A percentile compares a stretch with the other conserved stretches of the same genome.
phyloP scores from a whole-genome alignment of 2,888 invertebrate genomes.

The Thalpophila matura region DNA sequence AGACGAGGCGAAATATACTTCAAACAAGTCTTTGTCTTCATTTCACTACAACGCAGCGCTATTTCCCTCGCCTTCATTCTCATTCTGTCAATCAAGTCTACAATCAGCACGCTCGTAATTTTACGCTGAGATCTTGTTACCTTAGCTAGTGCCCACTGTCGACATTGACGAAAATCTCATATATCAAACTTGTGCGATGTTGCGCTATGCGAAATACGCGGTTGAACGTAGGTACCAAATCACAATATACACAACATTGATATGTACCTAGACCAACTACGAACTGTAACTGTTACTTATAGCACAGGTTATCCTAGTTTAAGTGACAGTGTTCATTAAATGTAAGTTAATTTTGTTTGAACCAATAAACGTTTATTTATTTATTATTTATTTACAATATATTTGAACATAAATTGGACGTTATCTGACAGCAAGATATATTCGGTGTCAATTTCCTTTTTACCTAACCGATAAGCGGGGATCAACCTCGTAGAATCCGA shows the following conservation, averaged over 20 bases:
- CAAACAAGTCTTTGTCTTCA: slow-evolving; percentile 54
- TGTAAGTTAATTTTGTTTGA: too few relatives aligned
- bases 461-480: slow-evolving; percentile 43
- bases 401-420: slow-evolving; percentile 40
- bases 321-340: too few relatives aligned
- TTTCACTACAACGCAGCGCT: slow-evolving; percentile 42
- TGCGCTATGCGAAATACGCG: slow-evolving; percentile 41
- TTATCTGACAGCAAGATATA: slow-evolving; percentile 52
- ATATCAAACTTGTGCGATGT: slow-evolving; percentile 68
- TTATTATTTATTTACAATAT: slow-evolving; percentile 37
- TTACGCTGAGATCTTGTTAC: slow-evolving; percentile 66
- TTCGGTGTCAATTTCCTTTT: slow-evolving; percentile 55
- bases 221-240: too few relatives aligned
- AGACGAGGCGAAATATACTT: slow-evolving; percentile 32
- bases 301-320: too few relatives aligned
- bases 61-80: slow-evolving; percentile 54
- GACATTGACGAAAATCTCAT: slow-evolving; percentile 73
- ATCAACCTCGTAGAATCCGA: slow-evolving; percentile 40
- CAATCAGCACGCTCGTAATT: slow-evolving; percentile 57
- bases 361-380: too few relatives aligned
- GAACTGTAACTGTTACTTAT: too few relatives aligned
- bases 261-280: too few relatives aligned
- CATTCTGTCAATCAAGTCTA: slow-evolving; percentile 65
- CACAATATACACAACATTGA: too few relatives aligned
- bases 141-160: slow-evolving; percentile 55